Evolutionary conservation across 2,888 invertebrate species (phyloP).

Genomic region (Xestobium rufovillosum): DNA sequence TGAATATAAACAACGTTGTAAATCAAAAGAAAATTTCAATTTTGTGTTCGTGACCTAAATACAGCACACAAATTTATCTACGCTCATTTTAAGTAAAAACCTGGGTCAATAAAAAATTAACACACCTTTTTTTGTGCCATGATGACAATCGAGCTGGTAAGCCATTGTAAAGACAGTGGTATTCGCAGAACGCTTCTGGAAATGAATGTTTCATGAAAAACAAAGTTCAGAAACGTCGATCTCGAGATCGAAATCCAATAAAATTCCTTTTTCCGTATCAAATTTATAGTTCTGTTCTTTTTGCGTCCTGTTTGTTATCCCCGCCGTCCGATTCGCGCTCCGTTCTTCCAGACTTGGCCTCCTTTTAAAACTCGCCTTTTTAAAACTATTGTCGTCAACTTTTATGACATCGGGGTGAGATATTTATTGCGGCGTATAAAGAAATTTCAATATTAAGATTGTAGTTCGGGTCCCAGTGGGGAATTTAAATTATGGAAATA

Average conservation of each 20-base stretch:
- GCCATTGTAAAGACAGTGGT: too few species aligned
- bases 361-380: constrained; percentile 30
- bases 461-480: constrained; percentile 22
- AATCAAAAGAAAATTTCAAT: too few species aligned
- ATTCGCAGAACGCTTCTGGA: constrained; percentile 23
- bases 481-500: too few species aligned
- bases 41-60: too few species aligned
- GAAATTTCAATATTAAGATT: constrained; percentile 31
- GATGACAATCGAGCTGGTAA: too few species aligned
- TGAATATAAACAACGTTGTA: too few species aligned
- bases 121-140: too few species aligned
- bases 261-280: constrained; percentile 27
- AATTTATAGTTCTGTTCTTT: constrained; percentile 31
- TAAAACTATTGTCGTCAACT: constrained; percentile 33
- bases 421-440: constrained; percentile 33
- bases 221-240: constrained; percentile 28
- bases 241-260: constrained; percentile 26
- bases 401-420: constrained; percentile 34
- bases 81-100: too few species aligned
- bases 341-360: too few species aligned
- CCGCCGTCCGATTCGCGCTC: constrained; percentile 10
- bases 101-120: too few species aligned
- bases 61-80: too few species aligned
- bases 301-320: constrained; percentile 29
- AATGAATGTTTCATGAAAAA: constrained; percentile 29